Conservation (phyloP, 2,888 invertebrate species). For the Linyphia triangularis region DNA sequence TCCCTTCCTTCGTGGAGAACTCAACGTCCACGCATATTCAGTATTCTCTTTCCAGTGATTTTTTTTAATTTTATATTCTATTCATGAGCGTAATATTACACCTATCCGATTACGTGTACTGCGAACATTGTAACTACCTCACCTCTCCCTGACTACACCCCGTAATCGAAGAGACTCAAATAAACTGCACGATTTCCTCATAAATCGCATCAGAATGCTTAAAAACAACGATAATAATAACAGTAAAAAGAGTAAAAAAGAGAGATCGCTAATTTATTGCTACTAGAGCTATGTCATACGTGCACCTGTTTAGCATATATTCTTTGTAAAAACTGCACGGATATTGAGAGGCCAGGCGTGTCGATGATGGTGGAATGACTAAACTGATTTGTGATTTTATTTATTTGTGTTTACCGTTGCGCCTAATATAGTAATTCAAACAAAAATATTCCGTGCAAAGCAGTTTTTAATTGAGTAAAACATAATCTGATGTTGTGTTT, state of each 20-base stretch:
- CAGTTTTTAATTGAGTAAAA: too few species aligned
- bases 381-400: too few species aligned
- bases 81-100: slow-evolving; percentile 47
- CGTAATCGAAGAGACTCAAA: slow-evolving; percentile 27
- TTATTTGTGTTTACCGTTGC: too few species aligned
- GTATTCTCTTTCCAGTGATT: slow-evolving; percentile 3
- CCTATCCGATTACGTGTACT: slow-evolving; percentile 52
- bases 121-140: slow-evolving; percentile 30
- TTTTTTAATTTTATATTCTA: slow-evolving; percentile 22
- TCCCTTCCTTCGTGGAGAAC: not conserved
- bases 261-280: slow-evolving; percentile 43
- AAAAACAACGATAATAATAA: not conserved
- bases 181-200: slow-evolving; percentile 53
- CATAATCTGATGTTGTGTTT: too few species aligned
- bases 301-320: slow-evolving; percentile 52
- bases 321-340: not conserved
- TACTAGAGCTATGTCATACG: slow-evolving; percentile 10
- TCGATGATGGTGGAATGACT: too few species aligned
- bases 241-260: not conserved
- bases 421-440: too few species aligned
- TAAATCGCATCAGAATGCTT: slow-evolving; percentile 43
- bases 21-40: not conserved
- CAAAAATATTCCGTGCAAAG: too few species aligned
- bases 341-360: too few species aligned
- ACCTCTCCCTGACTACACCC: slow-evolving; percentile 20